phyloP scores from a whole-genome alignment of 2,888 invertebrate genomes.

The Gymnoscelis rufifasciata region DNA sequence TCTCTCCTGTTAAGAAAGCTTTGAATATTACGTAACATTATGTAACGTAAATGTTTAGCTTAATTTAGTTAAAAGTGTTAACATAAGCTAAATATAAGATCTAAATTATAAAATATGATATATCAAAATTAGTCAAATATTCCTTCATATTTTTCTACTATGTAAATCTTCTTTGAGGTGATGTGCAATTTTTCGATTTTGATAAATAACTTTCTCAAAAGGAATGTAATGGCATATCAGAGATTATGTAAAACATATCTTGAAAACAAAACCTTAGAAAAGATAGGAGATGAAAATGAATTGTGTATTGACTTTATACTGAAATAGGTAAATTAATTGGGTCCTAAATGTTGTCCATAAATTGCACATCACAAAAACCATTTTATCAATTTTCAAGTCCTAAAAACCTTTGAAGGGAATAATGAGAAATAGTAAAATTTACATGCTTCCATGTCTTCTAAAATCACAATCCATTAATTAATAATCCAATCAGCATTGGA shows the following conservation, averaged over 20 bases:
- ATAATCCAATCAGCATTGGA: constrained; percentile 54
- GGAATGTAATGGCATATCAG: constrained; percentile 21
- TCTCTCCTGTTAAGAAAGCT: constrained; percentile 27
- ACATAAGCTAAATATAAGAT: constrained; percentile 41
- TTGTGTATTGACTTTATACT: too few relatives aligned
- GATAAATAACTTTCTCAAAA: background rate
- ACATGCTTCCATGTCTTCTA: constrained; percentile 20
- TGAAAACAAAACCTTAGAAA: too few relatives aligned
- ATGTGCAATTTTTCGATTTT: constrained; percentile 46
- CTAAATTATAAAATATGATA: constrained; percentile 34
- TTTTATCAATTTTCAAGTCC: constrained; percentile 12
- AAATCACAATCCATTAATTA: constrained; percentile 43
- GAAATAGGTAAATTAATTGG: too few relatives aligned
- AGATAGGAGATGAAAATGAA: background rate
- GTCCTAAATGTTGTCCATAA: constrained; percentile 4
- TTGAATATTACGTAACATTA: constrained; percentile 36
- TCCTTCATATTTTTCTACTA: constrained; percentile 69
- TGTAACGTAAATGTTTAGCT: constrained; percentile 28
- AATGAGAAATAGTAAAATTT: constrained; percentile 4
- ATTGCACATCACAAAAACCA: constrained; percentile 28
- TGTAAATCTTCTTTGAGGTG: constrained; percentile 41
- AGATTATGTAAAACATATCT: constrained; percentile 22
- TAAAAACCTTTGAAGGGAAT: constrained; percentile 12
- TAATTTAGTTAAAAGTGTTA: constrained; percentile 37
- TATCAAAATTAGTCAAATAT: constrained; percentile 57